Evolutionary conservation across 2,113 vertebrate genomes (phyloP).

Genomic region (Laterallus jamaicensis): DNA sequence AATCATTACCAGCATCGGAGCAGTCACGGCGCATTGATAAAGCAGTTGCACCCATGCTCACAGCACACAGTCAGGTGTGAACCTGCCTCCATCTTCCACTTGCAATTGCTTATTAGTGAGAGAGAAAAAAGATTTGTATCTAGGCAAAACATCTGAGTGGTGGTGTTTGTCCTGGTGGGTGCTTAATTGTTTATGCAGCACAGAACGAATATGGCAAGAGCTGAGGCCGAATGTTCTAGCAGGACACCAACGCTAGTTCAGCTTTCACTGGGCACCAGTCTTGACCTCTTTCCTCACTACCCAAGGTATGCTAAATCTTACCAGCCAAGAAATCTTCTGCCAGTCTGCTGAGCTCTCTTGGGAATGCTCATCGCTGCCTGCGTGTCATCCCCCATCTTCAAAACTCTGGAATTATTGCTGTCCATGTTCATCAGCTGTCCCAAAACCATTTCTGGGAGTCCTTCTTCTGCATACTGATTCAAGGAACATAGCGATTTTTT

Average conservation of each 20-base stretch:
- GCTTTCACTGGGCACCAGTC: not conserved
- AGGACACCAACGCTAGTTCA: not conserved
- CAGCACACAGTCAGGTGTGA: accelerated
- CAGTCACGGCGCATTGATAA: accelerated
- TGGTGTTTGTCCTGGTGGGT: not conserved
- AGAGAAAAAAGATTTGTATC: not conserved
- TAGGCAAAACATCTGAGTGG: not conserved
- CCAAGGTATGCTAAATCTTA: not conserved
- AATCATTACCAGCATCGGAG: not conserved
- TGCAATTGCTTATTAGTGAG: not conserved
- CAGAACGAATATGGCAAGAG: not conserved
- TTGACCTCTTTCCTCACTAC: not conserved
- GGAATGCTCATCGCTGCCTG: not conserved
- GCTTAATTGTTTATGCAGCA: not conserved
- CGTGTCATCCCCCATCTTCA: not conserved
- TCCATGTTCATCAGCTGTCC: not conserved
- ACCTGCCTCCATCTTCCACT: not conserved
- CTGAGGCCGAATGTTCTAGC: not conserved
- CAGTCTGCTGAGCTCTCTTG: not conserved
- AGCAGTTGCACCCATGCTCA: not conserved
- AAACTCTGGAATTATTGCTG: not conserved
- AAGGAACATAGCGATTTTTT: not conserved
- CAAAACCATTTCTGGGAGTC: not conserved
- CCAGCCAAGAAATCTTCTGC: not conserved
- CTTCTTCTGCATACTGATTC: not conserved